These are phyloP conservation scores for Pempheris klunzingeri DNA, from an alignment of 2,797 vertebrate species.

Conservation along the genomic window DNA sequence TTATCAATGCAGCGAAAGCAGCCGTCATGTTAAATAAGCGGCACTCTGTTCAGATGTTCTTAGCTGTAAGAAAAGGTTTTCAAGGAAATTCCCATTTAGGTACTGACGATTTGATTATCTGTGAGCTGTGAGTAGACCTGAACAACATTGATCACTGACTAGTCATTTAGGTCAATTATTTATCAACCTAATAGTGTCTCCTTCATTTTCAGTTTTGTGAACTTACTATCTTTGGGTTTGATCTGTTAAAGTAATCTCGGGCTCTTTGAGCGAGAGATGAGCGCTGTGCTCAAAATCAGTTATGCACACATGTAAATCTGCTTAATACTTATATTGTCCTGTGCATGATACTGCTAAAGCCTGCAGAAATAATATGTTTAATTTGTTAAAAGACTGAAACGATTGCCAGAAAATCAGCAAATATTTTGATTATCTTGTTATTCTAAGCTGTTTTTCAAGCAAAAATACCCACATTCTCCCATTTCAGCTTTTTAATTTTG, in stretches of 20 bases:
- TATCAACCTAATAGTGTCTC: neutral
- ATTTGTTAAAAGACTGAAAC: neutral
- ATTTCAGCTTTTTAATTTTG: neutral
- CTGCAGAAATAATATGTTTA: neutral
- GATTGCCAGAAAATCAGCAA: neutral
- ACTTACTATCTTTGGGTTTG: neutral
- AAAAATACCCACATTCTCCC: neutral
- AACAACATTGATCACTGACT: neutral
- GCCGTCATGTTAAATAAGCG: constrained; percentile 44
- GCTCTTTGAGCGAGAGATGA: neutral
- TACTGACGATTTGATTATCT: neutral
- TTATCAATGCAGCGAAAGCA: constrained; percentile 51
- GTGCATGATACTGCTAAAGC: neutral
- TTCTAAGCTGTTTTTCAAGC: neutral
- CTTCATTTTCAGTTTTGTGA: neutral
- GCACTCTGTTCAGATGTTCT: constrained; percentile 35
- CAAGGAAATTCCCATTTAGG: neutral
- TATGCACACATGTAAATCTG: neutral
- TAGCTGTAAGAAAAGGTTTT: neutral
- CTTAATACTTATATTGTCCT: neutral
- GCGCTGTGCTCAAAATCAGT: neutral
- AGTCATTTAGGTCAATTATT: neutral
- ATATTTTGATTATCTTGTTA: neutral
- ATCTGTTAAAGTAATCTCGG: neutral
- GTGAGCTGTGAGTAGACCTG: neutral